These are phyloP conservation scores for Epistrophe grossulariae DNA, from an alignment of 2,888 invertebrate species.

Conservation along the genomic window DNA sequence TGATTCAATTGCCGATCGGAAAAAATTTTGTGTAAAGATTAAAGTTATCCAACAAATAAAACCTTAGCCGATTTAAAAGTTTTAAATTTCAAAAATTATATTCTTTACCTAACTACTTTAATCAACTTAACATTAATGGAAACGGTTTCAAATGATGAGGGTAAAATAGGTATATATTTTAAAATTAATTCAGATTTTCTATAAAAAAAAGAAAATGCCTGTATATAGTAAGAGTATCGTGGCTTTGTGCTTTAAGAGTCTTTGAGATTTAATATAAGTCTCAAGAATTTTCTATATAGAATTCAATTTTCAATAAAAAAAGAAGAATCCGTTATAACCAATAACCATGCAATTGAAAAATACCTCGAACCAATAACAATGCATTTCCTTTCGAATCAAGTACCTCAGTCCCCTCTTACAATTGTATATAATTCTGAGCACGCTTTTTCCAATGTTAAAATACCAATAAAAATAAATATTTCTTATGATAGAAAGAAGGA, in stretches of 20 bases:
- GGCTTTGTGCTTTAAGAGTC: not conserved
- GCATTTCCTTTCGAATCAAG: slow-evolving; percentile 24
- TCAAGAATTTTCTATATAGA: not conserved
- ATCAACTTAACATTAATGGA: too few relatives aligned
- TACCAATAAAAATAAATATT: not conserved
- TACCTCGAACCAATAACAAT: slow-evolving; percentile 22
- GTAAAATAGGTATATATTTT: too few relatives aligned
- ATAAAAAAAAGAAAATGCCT: too few relatives aligned
- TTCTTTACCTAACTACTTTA: too few relatives aligned
- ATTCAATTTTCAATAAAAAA: not conserved
- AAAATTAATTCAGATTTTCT: too few relatives aligned
- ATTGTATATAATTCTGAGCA: not conserved
- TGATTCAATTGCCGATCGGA: too few relatives aligned
- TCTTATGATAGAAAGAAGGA: not conserved
- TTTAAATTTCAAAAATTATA: too few relatives aligned
- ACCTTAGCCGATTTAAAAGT: too few relatives aligned
- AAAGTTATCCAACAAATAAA: too few relatives aligned
- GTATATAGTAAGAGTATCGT: too few relatives aligned
- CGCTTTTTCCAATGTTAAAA: not conserved
- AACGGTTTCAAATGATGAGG: too few relatives aligned
- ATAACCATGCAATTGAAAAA: slow-evolving; percentile 21
- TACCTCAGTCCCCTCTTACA: not conserved
- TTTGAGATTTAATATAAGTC: not conserved
- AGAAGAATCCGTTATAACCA: not conserved
- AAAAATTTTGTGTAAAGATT: too few relatives aligned